Base-by-base conservation (phyloP, 2,888 invertebrate genomes). In the Amaurobius ferox region DNA sequence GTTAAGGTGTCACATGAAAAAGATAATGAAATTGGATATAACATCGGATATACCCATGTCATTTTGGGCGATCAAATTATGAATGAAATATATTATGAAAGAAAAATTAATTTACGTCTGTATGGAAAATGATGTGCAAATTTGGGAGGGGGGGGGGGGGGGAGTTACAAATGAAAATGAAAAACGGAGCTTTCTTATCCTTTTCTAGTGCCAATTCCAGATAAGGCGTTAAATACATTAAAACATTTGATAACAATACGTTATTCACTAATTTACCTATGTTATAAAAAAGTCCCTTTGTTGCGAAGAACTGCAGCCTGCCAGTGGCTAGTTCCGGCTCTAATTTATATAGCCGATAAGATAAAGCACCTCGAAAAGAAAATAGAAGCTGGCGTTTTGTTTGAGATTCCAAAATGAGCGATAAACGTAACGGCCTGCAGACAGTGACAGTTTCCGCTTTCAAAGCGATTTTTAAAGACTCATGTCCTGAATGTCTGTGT, bases 391-490 rank as follows among this genome's bases (percentile, higher is more conserved):
- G 23, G 1, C 35, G 35, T 35, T 5, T 23, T 55, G 13, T 23
- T 23, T 55, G 55, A 55, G 23, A 55, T 23, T 55, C 23, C 11
- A 23, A 5, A 23, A 6, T 55, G 55, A 55, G 55, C 23, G 55
- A 55, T 55, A 55, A 55, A 55, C 16, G 55, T 23, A 5, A 55
- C 19, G 55, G 23, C 23, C 23, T 55, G 55, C 55, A 55, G 6
- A 55, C 23, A 55, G 55, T 55, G 55, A 23, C 23, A 55, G 55
- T 55, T 55, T 55, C 55, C 55, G 55, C 23, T 55, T 55, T 55
- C 23, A 23, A 23, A 55, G 23, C 55, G 19, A 23, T 6, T 55
- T 55, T 55, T 23, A 23, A 2, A 2, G 23, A 23, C 19, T 23
- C 23, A 5, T 23, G 19, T 16, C 19, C 23, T 55, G 23, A 35